phyloP scores from a whole-genome alignment of 2,888 invertebrate genomes.

The Drosophila formosana region DNA sequence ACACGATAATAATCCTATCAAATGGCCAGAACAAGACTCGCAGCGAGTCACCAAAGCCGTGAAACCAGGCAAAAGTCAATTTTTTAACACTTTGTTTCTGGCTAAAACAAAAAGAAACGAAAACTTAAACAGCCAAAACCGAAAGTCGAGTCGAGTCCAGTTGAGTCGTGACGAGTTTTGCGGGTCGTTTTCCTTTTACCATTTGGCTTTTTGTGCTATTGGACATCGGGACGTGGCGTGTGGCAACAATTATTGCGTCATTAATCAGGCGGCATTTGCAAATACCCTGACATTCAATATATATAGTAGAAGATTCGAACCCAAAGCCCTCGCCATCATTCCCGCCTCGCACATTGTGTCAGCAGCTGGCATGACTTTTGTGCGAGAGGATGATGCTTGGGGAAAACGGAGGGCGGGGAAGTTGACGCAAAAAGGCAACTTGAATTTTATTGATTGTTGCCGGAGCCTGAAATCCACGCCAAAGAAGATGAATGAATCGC shows the following conservation, averaged over 20 bases:
- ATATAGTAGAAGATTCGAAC: conserved; percentile 13
- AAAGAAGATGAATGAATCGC: conserved; percentile 80
- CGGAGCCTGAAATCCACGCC: conserved; percentile 57
- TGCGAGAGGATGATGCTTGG: conserved; percentile 11
- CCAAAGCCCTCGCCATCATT: neutral
- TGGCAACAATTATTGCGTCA: conserved; percentile 82
- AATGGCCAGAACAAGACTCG: conserved; percentile 57
- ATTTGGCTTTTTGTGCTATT: neutral
- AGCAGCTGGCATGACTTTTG: conserved; percentile 73
- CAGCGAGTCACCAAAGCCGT: neutral
- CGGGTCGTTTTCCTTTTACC: neutral
- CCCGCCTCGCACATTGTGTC: conserved; percentile 21
- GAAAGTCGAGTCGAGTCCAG: conserved; percentile 1
- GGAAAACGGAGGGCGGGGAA: conserved; percentile 4
- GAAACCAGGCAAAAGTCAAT: conserved; percentile 60
- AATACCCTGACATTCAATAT: conserved; percentile 70
- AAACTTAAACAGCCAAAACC: conserved; percentile 51
- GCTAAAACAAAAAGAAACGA: conserved; percentile 28
- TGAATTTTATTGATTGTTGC: conserved; percentile 79
- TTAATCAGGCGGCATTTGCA: conserved; percentile 81
- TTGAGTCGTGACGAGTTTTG: neutral
- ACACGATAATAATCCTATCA: conserved; percentile 78
- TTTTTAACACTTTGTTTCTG: conserved; percentile 70
- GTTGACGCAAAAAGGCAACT: conserved; percentile 61
- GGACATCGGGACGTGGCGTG: conserved; percentile 23